Evolutionary conservation across 1,140 invertebrate genomes (phyloP).

Genomic region (Rhyacophila brunnea): DNA sequence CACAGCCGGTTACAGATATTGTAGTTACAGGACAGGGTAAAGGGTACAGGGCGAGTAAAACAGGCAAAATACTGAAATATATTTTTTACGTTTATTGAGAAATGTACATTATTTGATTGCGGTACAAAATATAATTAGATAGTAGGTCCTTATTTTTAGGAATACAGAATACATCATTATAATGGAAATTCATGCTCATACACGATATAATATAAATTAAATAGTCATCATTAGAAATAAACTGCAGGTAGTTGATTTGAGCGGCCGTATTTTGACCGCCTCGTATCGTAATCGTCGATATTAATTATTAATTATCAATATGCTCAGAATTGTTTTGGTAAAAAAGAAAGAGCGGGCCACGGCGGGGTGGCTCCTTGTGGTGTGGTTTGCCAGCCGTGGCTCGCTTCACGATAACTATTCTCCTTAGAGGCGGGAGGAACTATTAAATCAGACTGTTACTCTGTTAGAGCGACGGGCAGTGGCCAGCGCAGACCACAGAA

Average conservation of each 20-base stretch:
- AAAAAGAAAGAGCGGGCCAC: neutral
- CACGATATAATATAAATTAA: constrained; percentile 28
- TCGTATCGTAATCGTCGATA: neutral
- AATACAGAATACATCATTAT: constrained; percentile 33
- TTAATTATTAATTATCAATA: neutral
- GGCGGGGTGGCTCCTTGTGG: neutral
- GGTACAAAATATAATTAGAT: constrained; percentile 37
- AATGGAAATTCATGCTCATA: constrained; percentile 29
- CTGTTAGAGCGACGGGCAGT: too few species aligned
- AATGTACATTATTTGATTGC: constrained; percentile 33
- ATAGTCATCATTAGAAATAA: too few species aligned
- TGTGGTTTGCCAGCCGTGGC: too few species aligned
- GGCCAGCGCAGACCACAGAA: constrained; percentile 12
- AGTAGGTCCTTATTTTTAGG: constrained; percentile 34
- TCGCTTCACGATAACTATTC: too few species aligned
- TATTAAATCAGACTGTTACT: constrained; percentile 32
- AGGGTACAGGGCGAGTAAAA: too few species aligned
- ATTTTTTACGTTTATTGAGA: constrained; percentile 31
- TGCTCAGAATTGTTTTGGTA: neutral
- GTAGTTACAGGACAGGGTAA: too few species aligned
- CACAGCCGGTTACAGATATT: neutral
- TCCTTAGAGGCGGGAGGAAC: constrained; percentile 24
- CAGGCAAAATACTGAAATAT: constrained; percentile 31
- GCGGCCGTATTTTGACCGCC: neutral
- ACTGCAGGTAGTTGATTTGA: neutral